These are phyloP conservation scores for Phasia obesa DNA, from an alignment of 2,888 invertebrate species.

Conservation along the genomic window DNA sequence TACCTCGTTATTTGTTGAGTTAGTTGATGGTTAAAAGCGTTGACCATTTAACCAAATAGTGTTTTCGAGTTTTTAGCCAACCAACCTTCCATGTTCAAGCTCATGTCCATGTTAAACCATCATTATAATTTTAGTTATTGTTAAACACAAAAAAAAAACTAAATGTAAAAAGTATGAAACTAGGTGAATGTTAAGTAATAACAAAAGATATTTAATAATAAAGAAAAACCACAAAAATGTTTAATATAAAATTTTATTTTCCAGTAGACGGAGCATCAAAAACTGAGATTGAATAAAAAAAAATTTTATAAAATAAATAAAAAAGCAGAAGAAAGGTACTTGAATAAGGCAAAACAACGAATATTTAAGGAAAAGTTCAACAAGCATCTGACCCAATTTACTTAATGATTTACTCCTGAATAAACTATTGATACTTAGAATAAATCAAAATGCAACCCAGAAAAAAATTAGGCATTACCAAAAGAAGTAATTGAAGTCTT, in stretches of 20 bases:
- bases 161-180: conserved; percentile 33
- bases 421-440: too few species aligned
- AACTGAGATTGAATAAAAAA: too few species aligned
- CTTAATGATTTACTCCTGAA: too few species aligned
- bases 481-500: too few species aligned
- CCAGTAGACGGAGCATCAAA: neutral
- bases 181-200: conserved; percentile 61
- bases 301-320: too few species aligned
- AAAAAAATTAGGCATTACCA: too few species aligned
- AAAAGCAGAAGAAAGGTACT: too few species aligned
- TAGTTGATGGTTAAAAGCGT: conserved; percentile 40
- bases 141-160: neutral
- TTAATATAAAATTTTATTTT: too few species aligned
- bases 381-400: too few species aligned
- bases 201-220: conserved; percentile 31
- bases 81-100: conserved; percentile 32
- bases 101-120: conserved; percentile 40
- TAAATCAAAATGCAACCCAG: too few species aligned
- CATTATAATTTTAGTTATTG: conserved; percentile 32
- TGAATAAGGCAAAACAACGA: too few species aligned
- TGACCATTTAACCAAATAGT: conserved; percentile 43
- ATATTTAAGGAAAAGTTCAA: too few species aligned
- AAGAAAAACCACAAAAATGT: conserved; percentile 4
- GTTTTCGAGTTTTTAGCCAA: conserved; percentile 2
- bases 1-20: neutral